Evolutionary conservation across 2,797 vertebrate genomes (phyloP).

Genomic region (Paratrypauchen microcephalus): DNA sequence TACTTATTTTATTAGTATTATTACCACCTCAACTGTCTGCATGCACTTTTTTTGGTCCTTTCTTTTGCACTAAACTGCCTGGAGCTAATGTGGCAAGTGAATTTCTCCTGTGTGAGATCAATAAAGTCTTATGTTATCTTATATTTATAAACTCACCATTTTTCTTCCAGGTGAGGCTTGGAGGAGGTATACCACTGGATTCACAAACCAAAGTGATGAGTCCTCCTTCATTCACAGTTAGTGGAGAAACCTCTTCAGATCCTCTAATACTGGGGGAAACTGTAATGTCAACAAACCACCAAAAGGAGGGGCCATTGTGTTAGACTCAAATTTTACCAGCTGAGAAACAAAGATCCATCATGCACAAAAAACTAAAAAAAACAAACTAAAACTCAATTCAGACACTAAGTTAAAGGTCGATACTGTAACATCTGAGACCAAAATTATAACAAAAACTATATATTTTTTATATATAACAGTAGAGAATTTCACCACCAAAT

Average conservation of each 20-base stretch:
- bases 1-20: too few relatives aligned
- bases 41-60: too few relatives aligned
- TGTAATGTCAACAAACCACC: slow-evolving; percentile 65
- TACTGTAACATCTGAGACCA: not conserved
- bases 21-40: too few relatives aligned
- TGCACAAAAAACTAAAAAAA: not conserved
- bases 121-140: too few relatives aligned
- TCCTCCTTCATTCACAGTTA: slow-evolving; percentile 87
- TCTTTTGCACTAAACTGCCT: too few relatives aligned
- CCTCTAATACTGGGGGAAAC: slow-evolving; percentile 88
- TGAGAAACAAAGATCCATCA: not conserved
- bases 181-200: slow-evolving; percentile 92
- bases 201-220: slow-evolving; percentile 89
- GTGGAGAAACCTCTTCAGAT: slow-evolving; percentile 78
- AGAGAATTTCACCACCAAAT: too few relatives aligned
- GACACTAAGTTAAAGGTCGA: not conserved
- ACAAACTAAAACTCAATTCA: not conserved
- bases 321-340: not conserved
- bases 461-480: not conserved
- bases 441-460: not conserved
- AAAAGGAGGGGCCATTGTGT: slow-evolving; percentile 43
- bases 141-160: slow-evolving; percentile 75
- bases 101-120: too few relatives aligned
- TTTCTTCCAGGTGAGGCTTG: slow-evolving; percentile 89
- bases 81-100: too few relatives aligned